Percentiles rank a stretch among this genome's conserved stretches.
Evolutionary conservation across 2,113 vertebrate species (phyloP).

Genomic region (Zonotrichia leucophrys): DNA sequence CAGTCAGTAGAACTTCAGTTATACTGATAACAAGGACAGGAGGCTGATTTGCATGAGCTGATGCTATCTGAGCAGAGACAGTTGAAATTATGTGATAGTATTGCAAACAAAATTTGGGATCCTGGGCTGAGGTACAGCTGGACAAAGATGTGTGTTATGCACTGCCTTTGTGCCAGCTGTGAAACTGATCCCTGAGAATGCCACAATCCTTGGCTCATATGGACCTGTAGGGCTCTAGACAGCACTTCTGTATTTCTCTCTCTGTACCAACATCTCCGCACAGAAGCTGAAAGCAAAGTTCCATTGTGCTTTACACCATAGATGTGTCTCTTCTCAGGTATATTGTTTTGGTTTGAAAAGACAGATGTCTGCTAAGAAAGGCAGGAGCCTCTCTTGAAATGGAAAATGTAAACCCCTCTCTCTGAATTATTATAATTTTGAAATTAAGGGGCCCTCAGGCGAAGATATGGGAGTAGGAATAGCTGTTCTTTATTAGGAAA

Average conservation of each 20-base stretch:
- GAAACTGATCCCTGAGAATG: neutral
- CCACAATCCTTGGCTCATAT: neutral
- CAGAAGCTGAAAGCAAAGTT: neutral
- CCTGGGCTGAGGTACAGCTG: neutral
- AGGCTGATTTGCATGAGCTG: neutral
- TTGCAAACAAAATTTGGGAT: neutral
- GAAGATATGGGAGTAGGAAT: neutral
- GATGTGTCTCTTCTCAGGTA: neutral
- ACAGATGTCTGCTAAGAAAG: neutral
- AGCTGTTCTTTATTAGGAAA: neutral
- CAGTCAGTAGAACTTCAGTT: neutral
- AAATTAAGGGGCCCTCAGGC: neutral
- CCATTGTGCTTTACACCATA: neutral
- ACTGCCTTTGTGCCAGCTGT: neutral
- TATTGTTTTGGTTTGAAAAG: neutral
- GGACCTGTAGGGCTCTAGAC: neutral
- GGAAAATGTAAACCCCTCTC: neutral
- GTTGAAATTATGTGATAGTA: neutral
- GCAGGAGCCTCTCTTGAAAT: neutral
- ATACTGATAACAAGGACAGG: neutral
- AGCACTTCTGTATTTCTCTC: neutral
- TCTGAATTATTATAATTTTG: neutral
- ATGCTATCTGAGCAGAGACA: neutral
- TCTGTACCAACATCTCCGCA: neutral
- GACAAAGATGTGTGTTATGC: neutral